Percentiles rank a stretch among this genome's conserved stretches.
Evolutionary conservation across 2,888 invertebrate species (phyloP).

Genomic region (Synergus japonicus): DNA sequence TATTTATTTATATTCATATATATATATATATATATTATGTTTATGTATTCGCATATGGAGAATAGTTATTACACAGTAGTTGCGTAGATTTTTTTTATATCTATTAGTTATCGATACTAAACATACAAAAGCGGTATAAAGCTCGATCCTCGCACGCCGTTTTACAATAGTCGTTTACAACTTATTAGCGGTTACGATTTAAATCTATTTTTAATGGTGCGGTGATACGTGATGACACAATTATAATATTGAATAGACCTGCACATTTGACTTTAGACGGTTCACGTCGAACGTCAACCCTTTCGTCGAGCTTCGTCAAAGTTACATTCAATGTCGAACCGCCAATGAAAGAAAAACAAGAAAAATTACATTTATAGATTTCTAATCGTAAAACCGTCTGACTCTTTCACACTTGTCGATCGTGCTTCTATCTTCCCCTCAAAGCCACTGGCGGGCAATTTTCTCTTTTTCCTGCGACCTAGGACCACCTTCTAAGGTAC

Average conservation of each 20-base stretch:
- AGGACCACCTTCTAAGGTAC: slow-evolving; percentile 10
- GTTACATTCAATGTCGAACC: slow-evolving; percentile 15
- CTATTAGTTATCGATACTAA: slow-evolving; percentile 73
- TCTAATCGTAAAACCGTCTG: slow-evolving; percentile 51
- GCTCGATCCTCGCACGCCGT: slow-evolving; percentile 75
- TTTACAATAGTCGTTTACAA: slow-evolving; percentile 56
- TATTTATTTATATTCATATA: slow-evolving; percentile 67
- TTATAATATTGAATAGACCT: slow-evolving; percentile 28
- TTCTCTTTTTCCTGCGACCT: neutral
- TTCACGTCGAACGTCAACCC: slow-evolving; percentile 21
- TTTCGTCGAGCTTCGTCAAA: slow-evolving; percentile 47
- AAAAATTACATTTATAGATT: slow-evolving; percentile 27
- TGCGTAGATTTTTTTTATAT: slow-evolving; percentile 66
- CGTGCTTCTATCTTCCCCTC: slow-evolving; percentile 70
- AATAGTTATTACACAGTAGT: slow-evolving; percentile 71
- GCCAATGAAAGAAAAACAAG: neutral
- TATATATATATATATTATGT: slow-evolving; percentile 69
- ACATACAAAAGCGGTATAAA: slow-evolving; percentile 77
- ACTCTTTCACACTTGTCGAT: slow-evolving; percentile 60
- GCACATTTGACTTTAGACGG: slow-evolving; percentile 29
- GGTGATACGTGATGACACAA: slow-evolving; percentile 47
- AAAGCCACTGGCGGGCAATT: slow-evolving; percentile 69
- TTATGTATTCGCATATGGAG: slow-evolving; percentile 71
- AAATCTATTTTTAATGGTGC: slow-evolving; percentile 50
- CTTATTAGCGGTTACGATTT: slow-evolving; percentile 64